Conservation (phyloP, 1,140 invertebrate species). For the Drosophila simulans region DNA sequence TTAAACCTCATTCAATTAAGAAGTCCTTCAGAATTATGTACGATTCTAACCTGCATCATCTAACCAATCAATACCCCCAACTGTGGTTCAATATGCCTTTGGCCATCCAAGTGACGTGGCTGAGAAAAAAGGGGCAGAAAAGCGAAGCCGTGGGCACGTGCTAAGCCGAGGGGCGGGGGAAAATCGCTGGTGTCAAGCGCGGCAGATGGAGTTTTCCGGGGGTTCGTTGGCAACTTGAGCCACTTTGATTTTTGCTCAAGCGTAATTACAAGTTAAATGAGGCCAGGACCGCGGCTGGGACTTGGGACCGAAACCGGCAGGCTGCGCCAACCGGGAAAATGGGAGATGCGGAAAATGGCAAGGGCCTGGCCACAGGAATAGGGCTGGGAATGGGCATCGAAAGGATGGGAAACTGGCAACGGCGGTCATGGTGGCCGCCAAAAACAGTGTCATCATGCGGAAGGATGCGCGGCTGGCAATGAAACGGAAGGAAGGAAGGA, state of each 20-base stretch:
- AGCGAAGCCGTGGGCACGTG: constrained; percentile 33
- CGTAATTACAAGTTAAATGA: constrained; percentile 84
- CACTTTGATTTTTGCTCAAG: constrained; percentile 83
- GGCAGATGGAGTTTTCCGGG: constrained; percentile 15
- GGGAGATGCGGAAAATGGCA: constrained; percentile 30
- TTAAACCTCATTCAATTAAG: not conserved
- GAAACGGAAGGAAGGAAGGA: constrained; percentile 79
- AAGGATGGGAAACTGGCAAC: not conserved
- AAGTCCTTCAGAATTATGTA: not conserved
- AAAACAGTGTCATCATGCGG: constrained; percentile 82
- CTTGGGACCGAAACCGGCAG: constrained; percentile 9
- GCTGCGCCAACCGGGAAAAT: constrained; percentile 29
- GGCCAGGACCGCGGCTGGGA: constrained; percentile 68
- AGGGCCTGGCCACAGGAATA: constrained; percentile 12
- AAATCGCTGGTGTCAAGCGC: constrained; percentile 23
- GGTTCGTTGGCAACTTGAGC: constrained; percentile 72
- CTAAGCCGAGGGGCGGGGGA: constrained; percentile 22
- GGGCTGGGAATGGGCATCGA: constrained; percentile 5
- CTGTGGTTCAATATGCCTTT: constrained; percentile 31
- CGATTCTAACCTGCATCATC: not conserved
- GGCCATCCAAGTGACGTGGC: constrained; percentile 8
- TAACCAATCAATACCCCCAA: constrained; percentile 21
- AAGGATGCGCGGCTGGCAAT: constrained; percentile 81
- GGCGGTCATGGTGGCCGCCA: constrained; percentile 62
- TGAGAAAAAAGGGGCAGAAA: constrained; percentile 15